Conservation (phyloP, 2,113 vertebrate genomes). For the Sceloporus undulatus region DNA sequence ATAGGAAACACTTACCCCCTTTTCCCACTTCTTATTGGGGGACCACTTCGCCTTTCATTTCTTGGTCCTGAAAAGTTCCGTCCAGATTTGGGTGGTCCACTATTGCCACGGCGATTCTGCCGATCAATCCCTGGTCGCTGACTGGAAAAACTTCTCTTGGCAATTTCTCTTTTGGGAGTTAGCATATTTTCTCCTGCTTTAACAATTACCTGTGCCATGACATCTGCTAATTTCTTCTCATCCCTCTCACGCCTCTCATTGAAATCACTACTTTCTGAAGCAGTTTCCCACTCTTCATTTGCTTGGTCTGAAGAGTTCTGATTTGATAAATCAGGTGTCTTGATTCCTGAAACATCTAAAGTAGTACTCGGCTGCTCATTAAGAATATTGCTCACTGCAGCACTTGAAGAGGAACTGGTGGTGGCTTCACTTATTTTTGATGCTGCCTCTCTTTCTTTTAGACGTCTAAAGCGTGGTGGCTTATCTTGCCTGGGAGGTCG, state of each 20-base stretch:
- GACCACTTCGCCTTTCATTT: constrained; percentile 89
- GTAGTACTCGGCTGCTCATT: constrained; percentile 72
- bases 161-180: constrained; percentile 85
- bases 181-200: constrained; percentile 77
- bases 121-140: constrained; percentile 92
- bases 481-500: constrained; percentile 97
- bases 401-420: constrained; percentile 58
- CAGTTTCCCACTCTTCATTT: constrained; percentile 99
- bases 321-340: constrained; percentile 97
- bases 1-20: constrained; percentile 86
- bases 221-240: constrained; percentile 87
- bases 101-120: constrained; percentile 92
- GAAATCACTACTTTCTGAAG: constrained; percentile 98
- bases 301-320: constrained; percentile 99
- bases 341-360: constrained; percentile 85
- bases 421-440: constrained; percentile 78
- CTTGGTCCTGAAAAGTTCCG: constrained; percentile 92
- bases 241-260: constrained; percentile 96
- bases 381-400: constrained; percentile 64
- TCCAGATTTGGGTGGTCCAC: constrained; percentile 86
- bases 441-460: constrained; percentile 92
- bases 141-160: constrained; percentile 96
- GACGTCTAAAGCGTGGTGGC: constrained; percentile 92
- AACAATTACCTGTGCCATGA: constrained; percentile 74
- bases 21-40: constrained; percentile 86